These are phyloP conservation scores for Peribatodes rhomboidaria DNA, from an alignment of 2,888 invertebrate genomes.

Conservation along the genomic window DNA sequence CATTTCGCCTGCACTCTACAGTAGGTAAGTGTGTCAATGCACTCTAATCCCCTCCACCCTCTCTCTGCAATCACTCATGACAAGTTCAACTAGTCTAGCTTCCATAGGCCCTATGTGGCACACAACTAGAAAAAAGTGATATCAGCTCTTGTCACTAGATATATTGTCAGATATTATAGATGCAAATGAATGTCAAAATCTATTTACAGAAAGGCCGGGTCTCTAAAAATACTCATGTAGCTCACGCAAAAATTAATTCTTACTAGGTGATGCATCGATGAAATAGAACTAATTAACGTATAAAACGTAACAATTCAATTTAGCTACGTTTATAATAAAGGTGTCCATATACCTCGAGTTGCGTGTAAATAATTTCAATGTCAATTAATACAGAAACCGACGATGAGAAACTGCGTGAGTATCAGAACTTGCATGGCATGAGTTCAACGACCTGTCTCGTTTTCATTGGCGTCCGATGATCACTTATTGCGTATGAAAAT, in stretches of 20 bases:
- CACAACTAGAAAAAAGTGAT: slow-evolving; percentile 52
- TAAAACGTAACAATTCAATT: neutral
- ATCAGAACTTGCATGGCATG: slow-evolving; percentile 57
- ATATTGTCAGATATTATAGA: slow-evolving; percentile 1
- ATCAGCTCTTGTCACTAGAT: slow-evolving; percentile 31
- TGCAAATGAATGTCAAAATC: slow-evolving; percentile 9
- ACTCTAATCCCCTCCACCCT: slow-evolving; percentile 79
- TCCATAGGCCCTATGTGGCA: slow-evolving; percentile 54
- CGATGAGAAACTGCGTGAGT: slow-evolving; percentile 40
- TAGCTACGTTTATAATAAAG: neutral
- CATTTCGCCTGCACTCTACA: slow-evolving; percentile 82
- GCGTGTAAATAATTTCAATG: slow-evolving; percentile 5
- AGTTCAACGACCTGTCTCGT: slow-evolving; percentile 80
- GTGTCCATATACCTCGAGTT: neutral
- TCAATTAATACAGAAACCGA: neutral
- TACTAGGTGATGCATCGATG: neutral
- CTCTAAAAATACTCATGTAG: slow-evolving; percentile 9
- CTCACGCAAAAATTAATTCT: neutral
- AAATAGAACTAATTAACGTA: neutral
- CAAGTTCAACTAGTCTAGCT: slow-evolving; percentile 77
- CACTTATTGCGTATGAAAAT: slow-evolving; percentile 15
- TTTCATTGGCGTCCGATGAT: slow-evolving; percentile 72
- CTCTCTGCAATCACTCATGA: slow-evolving; percentile 79
- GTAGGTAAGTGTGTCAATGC: slow-evolving; percentile 86
- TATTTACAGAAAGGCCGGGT: slow-evolving; percentile 5